These are phyloP conservation scores for Drosophila anomelani DNA, from an alignment of 2,888 invertebrate species.

Conservation along the genomic window DNA sequence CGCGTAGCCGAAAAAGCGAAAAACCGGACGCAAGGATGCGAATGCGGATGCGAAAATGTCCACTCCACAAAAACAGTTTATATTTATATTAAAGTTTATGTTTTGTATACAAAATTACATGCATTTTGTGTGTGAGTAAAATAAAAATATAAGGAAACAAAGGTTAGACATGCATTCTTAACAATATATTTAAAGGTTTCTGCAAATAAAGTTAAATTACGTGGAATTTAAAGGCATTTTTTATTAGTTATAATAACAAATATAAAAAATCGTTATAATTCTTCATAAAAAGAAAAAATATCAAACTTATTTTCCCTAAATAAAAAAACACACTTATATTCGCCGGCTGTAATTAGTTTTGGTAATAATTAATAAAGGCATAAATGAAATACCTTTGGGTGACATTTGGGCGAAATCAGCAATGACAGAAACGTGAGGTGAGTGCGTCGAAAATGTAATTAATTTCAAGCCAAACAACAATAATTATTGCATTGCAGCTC, in stretches of 20 bases:
- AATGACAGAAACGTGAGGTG: conserved; percentile 35
- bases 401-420: conserved; percentile 23
- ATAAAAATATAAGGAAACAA: not conserved
- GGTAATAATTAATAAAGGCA: conserved; percentile 50
- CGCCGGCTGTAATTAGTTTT: conserved; percentile 49
- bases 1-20: conserved; percentile 59
- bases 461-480: conserved; percentile 63
- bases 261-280: not conserved
- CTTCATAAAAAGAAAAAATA: not conserved
- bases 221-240: not conserved
- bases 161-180: not conserved
- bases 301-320: not conserved
- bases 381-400: conserved; percentile 44
- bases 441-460: conserved; percentile 55
- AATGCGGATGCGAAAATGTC: conserved; percentile 59
- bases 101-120: conserved; percentile 15
- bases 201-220: not conserved
- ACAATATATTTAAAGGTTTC: not conserved
- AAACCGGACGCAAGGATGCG: conserved; percentile 42
- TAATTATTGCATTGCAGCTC: conserved; percentile 42
- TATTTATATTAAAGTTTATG: conserved; percentile 16
- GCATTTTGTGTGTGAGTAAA: conserved; percentile 1
- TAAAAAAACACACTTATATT: not conserved
- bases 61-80: conserved; percentile 34
- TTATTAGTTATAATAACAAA: not conserved